These are phyloP conservation scores for Trissonchulus latispiculum DNA, from an alignment of 2,888 invertebrate genomes.

Conservation along the genomic window DNA sequence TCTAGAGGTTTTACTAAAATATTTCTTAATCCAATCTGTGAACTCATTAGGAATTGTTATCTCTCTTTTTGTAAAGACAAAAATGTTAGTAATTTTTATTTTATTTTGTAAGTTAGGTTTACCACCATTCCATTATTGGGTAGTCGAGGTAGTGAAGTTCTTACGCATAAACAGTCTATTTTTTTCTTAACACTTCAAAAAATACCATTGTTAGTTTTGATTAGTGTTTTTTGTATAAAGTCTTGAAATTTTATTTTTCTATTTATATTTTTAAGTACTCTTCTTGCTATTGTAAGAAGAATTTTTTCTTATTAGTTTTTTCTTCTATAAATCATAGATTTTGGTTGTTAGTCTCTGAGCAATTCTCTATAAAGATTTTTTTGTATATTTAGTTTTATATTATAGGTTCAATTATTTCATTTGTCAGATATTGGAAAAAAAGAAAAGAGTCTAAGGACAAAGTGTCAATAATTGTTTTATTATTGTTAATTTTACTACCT, in stretches of 20 bases:
- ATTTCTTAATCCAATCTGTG: not conserved
- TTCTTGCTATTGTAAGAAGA: not conserved
- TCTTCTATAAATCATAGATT: not conserved
- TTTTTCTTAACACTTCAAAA: not conserved
- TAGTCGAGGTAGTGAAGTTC: not conserved
- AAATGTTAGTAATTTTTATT: not conserved
- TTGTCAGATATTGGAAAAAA: no score
- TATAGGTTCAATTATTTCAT: no score
- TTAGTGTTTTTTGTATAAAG: not conserved
- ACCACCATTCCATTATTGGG: not conserved
- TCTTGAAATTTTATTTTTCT: not conserved
- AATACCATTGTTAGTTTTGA: not conserved
- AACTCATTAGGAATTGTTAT: not conserved
- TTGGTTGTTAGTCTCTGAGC: no score
- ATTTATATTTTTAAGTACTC: not conserved
- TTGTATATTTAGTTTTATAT: no score
- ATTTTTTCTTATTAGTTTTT: not conserved
- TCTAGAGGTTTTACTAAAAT: not conserved
- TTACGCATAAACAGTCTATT: not conserved
- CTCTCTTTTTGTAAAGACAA: no score
- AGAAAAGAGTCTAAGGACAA: no score
- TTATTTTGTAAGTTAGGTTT: not conserved
- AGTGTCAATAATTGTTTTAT: no score
- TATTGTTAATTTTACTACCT: no score
- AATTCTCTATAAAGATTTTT: no score